Percentiles rank a stretch among this genome's conserved stretches.
Evolutionary conservation across 2,113 vertebrate species (phyloP).

Genomic region (Poeciliopsis prolifica): DNA sequence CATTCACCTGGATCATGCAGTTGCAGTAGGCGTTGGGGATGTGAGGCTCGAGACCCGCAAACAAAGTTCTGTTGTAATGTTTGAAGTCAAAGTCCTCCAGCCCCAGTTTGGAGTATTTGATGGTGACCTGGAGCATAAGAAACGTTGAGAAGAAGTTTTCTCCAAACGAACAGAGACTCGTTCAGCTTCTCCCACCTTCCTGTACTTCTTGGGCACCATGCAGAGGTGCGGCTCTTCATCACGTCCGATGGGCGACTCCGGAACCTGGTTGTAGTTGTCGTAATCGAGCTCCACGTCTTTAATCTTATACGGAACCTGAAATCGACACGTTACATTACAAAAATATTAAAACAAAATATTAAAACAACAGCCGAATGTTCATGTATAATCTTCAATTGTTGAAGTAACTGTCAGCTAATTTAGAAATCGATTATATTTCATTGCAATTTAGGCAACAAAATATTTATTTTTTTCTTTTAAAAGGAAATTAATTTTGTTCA

Average conservation of each 20-base stretch:
- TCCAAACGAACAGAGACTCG: not conserved
- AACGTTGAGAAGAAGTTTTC: not conserved
- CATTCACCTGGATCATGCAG: slow-evolving; percentile 96
- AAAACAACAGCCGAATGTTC: not conserved
- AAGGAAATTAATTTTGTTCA: too few relatives aligned
- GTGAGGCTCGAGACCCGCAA: slow-evolving; percentile 97
- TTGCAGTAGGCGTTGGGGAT: slow-evolving; percentile 99
- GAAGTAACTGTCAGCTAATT: too few relatives aligned
- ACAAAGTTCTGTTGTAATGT: slow-evolving; percentile 98
- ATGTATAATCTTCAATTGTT: not conserved
- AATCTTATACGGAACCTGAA: slow-evolving; percentile 93
- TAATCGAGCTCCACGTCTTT: slow-evolving; percentile 93
- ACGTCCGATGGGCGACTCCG: slow-evolving; percentile 92
- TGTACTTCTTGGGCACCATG: slow-evolving; percentile 97
- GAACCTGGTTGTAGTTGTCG: slow-evolving; percentile 94
- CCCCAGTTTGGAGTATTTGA: slow-evolving; percentile 98
- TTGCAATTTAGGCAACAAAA: too few relatives aligned
- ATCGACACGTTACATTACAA: not conserved
- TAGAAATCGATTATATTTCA: too few relatives aligned
- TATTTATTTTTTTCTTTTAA: too few relatives aligned
- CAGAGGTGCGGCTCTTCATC: slow-evolving; percentile 96
- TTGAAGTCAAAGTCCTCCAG: slow-evolving; percentile 99
- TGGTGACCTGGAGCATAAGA: slow-evolving; percentile 86
- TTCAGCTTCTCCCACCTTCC: slow-evolving; percentile 84
- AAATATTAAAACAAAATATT: not conserved